Evolutionary conservation across 1,140 invertebrate genomes (phyloP).

Genomic region (Temnothorax longispinosus): DNA sequence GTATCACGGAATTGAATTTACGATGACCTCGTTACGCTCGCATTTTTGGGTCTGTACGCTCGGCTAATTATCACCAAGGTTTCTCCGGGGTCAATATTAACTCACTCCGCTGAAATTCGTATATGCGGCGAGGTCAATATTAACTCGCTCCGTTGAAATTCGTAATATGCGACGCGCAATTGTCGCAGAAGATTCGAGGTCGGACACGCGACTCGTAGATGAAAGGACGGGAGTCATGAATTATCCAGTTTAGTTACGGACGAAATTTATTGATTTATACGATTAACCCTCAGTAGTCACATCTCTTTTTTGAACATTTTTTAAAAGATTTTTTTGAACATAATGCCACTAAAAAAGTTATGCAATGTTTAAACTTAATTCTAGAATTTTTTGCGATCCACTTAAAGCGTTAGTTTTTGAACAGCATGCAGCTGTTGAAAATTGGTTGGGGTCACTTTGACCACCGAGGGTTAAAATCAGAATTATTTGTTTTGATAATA

Average conservation of each 20-base stretch:
- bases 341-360: too few relatives aligned
- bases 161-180: background rate
- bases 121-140: background rate
- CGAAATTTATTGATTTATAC: background rate
- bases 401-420: too few relatives aligned
- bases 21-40: background rate
- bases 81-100: conserved; percentile 20
- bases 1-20: conserved; percentile 10
- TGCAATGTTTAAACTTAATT: too few relatives aligned
- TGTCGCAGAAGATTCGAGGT: background rate
- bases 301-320: too few relatives aligned
- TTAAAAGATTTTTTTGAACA: too few relatives aligned
- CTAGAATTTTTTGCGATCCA: too few relatives aligned
- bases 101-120: background rate
- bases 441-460: too few relatives aligned
- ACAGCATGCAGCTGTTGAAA: too few relatives aligned
- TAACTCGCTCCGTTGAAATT: background rate
- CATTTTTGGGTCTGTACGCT: background rate
- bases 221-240: background rate
- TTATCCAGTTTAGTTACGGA: background rate
- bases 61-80: conserved; percentile 28
- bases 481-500: background rate
- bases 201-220: background rate
- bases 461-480: background rate
- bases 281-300: too few relatives aligned